phyloP scores from a whole-genome alignment of 2,888 invertebrate species.

The Eutolmus rufibarbis region DNA sequence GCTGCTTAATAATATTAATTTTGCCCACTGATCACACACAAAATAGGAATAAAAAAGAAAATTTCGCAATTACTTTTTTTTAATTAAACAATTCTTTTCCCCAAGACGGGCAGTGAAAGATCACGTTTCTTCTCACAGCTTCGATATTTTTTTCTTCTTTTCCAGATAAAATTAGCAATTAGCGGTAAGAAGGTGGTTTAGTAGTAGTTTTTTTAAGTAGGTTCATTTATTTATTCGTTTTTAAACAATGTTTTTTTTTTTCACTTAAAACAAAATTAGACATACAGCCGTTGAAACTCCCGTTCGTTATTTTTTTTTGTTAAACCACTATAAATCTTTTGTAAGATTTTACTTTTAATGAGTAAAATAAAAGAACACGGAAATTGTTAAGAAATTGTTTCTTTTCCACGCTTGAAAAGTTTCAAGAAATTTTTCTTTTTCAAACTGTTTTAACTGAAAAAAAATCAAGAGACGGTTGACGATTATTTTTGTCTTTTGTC shows the following conservation, averaged over 20 bases:
- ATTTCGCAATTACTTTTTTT: background rate
- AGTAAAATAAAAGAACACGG: background rate
- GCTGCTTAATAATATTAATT: background rate
- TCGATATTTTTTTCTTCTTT: background rate
- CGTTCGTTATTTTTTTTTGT: background rate
- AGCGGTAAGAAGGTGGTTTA: background rate
- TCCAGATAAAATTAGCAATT: background rate
- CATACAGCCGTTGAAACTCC: background rate
- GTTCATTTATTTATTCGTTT: background rate
- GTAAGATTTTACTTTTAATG: background rate
- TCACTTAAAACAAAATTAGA: background rate
- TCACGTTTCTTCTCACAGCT: background rate
- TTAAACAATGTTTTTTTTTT: background rate
- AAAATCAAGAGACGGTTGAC: background rate
- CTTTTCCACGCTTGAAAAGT: background rate
- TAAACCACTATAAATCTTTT: background rate
- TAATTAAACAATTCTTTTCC: background rate
- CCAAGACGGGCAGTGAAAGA: background rate
- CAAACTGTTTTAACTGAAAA: background rate
- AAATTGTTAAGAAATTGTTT: background rate
- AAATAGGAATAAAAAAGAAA: background rate
- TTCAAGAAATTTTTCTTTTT: background rate
- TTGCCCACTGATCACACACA: background rate
- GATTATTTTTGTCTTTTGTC: background rate
- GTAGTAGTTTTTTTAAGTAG: background rate